Evolutionary conservation across 2,113 vertebrate genomes (phyloP), one percentile per base, ranked within the genome.

Genomic region (Onychorhynchus coronatus): DNA sequence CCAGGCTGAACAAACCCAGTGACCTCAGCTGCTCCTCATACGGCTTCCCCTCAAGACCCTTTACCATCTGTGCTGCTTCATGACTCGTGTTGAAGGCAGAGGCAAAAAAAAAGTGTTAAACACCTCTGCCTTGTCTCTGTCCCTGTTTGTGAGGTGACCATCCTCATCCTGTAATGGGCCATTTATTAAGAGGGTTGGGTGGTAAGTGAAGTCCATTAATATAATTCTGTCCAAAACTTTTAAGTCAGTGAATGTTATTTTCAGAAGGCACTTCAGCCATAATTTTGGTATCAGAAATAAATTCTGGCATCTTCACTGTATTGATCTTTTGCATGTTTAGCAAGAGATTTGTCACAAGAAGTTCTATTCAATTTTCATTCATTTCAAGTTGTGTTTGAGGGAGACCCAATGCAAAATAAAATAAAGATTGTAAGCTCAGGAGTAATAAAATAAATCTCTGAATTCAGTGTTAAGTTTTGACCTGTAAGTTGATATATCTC

Each of bases 361-460:
- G 47, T 65, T 18, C 56, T 79, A 56, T 85, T 93, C 11, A n/a
- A 41, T 85, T 93, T 93, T 91, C 82, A 71, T 94, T 66, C 28
- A 62, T 79, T 91, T 94, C 74, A 85, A 79, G 24, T 31, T 79
- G 70, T 70, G 41, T n/a, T 79, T 88, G 66, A 19, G 24, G n/a
- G 20, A 80, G 17, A 83, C 35, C 19, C 49, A 89, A 21, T 18
- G 27, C 52, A 49, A 88, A 91, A 68, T 47, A 81, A 84, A 89
- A 87, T 42, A 61, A 76, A 66, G 53, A 37, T 44, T 79, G 31
- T 75, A 72, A 91, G 19, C 53, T 44, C 44, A 85, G 66, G 44
- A 88, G 71, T 75, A 85, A 93, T 68, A 88, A 94, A 92, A 56
- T 53, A 91, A 79, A 93, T 89, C 56, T 75, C 27, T 75, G 58